Evolutionary conservation across 2,113 vertebrate genomes (phyloP), one percentile per base, ranked within the genome.

Genomic region (Gasterosteus nipponicus): DNA sequence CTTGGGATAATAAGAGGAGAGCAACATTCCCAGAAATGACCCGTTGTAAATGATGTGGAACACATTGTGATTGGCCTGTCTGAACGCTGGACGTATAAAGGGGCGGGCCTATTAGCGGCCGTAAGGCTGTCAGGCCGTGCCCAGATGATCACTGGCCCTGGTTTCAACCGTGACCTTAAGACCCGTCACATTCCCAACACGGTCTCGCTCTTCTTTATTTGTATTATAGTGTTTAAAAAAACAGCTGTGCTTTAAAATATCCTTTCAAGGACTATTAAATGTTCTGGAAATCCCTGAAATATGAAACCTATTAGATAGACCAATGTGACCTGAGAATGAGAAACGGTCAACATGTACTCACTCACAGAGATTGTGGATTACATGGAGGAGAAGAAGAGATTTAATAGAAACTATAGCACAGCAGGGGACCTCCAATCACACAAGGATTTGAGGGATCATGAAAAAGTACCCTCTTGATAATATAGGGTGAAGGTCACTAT

Each of bases 351-450:
- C 65, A 69, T 65, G 65, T 65, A 7, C 64, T 73, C 64, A 58
- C 73, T 72, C 5, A 10, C 31, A 64, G 63, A 65, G 69, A 69
- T 60, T 60, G 54, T 31, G 46, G 77, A 80, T 81, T 81, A 80
- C 49, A 18, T 31, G 10, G 8, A 68, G 22, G 29, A 65, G 10
- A 65, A n/a, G 16, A 64, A 16, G 11, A 41, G 38, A 71, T 67
- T 75, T 66, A 64, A 41, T 44, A 4, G 11, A 22, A 63, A 44
- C 22, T 49, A 22, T 14, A 16, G 11, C 38, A 22, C 58, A 75
- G 29, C 16, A 73, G 77, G 69, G 69, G 47, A n/a, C 62, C 61
- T 73, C 44, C 8, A 38, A 73, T 46, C 44, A 33, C 77, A 61
- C 29, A 46, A 47, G 19, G 68, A 62, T 22, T n/a, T 46, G 18